Percentiles rank a stretch among this genome's conserved stretches.
These are phyloP conservation scores for Aelia acuminata DNA, from an alignment of 2,888 invertebrate genomes.

Conservation along the genomic window DNA sequence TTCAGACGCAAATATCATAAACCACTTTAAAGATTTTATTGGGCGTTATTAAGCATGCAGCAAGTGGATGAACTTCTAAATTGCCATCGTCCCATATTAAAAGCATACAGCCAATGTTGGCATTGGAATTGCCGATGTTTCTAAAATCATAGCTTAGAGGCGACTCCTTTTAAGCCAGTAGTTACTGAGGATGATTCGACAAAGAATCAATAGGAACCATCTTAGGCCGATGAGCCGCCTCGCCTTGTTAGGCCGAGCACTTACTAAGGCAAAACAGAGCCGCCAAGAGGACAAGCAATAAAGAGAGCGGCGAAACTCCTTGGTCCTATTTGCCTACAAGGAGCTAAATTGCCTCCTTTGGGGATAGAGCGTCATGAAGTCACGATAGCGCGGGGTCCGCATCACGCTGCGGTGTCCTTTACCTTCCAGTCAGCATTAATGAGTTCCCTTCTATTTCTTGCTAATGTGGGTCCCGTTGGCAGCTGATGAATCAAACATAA, in stretches of 20 bases:
- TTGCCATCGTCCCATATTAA: no score
- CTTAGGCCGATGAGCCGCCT: neutral
- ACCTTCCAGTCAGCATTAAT: neutral
- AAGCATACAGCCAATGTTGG: no score
- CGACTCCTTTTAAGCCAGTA: neutral
- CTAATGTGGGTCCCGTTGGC: neutral
- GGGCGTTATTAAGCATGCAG: no score
- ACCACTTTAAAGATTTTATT: no score
- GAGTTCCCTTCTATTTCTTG: neutral
- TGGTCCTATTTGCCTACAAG: constrained; percentile 17
- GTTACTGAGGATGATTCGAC: neutral
- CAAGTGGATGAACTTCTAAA: no score
- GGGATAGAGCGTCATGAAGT: neutral
- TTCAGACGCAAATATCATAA: no score
- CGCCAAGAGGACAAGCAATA: neutral
- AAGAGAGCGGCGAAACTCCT: neutral
- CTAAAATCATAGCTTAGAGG: neutral
- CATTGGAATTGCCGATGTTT: neutral
- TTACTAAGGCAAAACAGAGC: neutral
- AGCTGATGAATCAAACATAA: constrained; percentile 1
- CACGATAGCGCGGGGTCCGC: neutral
- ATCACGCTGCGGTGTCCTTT: constrained; percentile 22
- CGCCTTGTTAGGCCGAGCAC: neutral
- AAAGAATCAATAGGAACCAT: neutral
- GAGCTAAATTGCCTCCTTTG: constrained; percentile 32